Percentiles rank a stretch among this genome's conserved stretches.
phyloP scores from a whole-genome alignment of 1,140 invertebrate species.

The Coenobita brevimanus region DNA sequence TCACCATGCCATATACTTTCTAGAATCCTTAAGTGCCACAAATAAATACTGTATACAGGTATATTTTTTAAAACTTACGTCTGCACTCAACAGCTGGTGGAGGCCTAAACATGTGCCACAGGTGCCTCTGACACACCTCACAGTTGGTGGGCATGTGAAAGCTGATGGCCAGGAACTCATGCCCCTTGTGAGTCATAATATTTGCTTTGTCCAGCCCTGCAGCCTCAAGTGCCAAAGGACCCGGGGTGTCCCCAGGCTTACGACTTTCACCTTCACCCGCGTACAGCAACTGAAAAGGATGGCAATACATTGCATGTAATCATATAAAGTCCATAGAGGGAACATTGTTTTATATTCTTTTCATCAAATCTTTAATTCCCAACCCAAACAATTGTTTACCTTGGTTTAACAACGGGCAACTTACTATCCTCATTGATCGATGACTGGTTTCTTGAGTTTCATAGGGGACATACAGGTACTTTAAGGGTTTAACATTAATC shows the following conservation, averaged over 20 bases:
- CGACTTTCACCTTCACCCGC: constrained; percentile 94
- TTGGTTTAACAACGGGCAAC: no score
- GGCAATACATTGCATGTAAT: neutral
- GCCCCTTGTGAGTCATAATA: constrained; percentile 91
- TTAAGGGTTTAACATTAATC: no score
- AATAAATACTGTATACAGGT: no score
- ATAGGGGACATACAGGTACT: no score
- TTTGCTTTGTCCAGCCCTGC: constrained; percentile 81
- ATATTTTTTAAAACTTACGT: no score
- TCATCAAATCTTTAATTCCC: no score
- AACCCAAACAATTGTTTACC: no score
- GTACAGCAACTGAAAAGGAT: constrained; percentile 81
- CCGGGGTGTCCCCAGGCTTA: constrained; percentile 72
- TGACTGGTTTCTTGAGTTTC: no score
- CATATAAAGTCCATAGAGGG: neutral
- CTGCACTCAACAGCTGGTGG: constrained; percentile 97
- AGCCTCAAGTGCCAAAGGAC: constrained; percentile 72
- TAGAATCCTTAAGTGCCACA: no score
- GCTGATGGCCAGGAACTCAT: constrained; percentile 96
- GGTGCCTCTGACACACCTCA: constrained; percentile 96
- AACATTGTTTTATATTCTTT: neutral
- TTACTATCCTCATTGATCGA: no score
- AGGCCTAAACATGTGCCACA: constrained; percentile 97
- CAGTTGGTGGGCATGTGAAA: constrained; percentile 99
- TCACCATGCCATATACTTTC: no score